Base-by-base conservation (phyloP, 2,797 vertebrate genomes). In the Premnoplex brunnescens region DNA sequence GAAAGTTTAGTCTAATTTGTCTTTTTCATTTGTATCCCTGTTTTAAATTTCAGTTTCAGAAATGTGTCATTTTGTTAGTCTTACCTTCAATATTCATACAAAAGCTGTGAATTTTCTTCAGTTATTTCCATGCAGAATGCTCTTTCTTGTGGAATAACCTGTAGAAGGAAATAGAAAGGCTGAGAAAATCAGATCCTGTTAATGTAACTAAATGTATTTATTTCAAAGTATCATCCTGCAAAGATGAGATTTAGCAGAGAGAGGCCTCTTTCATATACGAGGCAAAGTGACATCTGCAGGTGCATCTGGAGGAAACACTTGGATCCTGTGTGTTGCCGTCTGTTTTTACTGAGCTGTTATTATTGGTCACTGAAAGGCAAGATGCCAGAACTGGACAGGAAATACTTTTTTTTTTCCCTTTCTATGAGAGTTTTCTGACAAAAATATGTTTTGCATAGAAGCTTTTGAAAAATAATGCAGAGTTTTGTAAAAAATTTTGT, bases 231-330 rank as follows among this genome's bases (percentile, higher is more conserved):
- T 28, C 30, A 10, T 80, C 30, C 41, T 79, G 30, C 36, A 67
- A 82, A 48, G 78, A 87, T 0, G 6, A 95, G 46, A 48, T 83
- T 68, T 52, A 68, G 48, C 46, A 81, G 87, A 72, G 54, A 28
- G 36, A 58, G 30, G 44, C 24, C 24, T 62, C n/a, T 39, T 77
- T 80, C 2, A 7, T 80, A 68, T 28, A 44, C 0, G 1, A 93
- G 82, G 91, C 76, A 66, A 83, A 72, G 78, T 44, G 83, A 82
- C 52, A 41, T 95, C 55, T 94, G 85, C 91, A 95, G 95, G 95
- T 96, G 95, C 95, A 72, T 95, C 93, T 94, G 91, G 91, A 96
- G 95, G 95, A 96, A 96, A 95, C 95, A 95, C 91, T 97, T 94
- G 93, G 91, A 96, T 97, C 95, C 95, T 97, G 93, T 96, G 81